Percentiles rank a stretch among this genome's conserved stretches.
These are phyloP conservation scores for Lepidochrysops patricia DNA, from an alignment of 2,888 invertebrate genomes.

Conservation along the genomic window DNA sequence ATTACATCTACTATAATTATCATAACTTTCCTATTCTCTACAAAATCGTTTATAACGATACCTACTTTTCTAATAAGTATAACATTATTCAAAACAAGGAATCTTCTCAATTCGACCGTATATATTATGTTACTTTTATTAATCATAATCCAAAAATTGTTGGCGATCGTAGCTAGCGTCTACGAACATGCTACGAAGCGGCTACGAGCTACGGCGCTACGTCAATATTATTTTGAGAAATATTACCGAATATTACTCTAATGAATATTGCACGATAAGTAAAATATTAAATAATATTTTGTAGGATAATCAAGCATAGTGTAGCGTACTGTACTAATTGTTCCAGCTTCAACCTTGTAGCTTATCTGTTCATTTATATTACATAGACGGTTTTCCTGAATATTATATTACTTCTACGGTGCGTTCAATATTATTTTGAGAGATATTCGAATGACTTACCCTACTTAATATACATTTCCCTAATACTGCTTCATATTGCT, in stretches of 20 bases:
- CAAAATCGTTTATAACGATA: neutral
- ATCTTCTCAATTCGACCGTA: no score
- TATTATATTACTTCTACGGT: slow-evolving; percentile 23
- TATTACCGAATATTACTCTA: no score
- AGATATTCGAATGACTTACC: neutral
- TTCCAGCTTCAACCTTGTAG: slow-evolving; percentile 69
- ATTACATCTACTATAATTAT: neutral
- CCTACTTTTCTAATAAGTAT: neutral
- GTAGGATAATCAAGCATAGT: slow-evolving; percentile 21
- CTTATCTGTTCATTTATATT: slow-evolving; percentile 20
- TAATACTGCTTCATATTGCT: neutral
- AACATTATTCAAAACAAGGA: no score
- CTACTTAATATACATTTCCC: neutral
- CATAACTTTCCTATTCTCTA: neutral
- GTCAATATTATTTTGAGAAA: neutral
- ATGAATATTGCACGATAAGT: neutral
- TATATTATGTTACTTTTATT: neutral
- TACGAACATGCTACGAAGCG: neutral
- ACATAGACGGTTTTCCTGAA: slow-evolving; percentile 66
- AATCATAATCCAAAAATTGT: no score
- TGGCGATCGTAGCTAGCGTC: neutral
- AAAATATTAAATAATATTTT: no score
- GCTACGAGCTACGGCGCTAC: neutral
- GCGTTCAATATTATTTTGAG: neutral
- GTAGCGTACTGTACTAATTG: slow-evolving; percentile 40